Percentiles rank a stretch among this genome's conserved stretches.
These are phyloP conservation scores for Scalopus aquaticus DNA, from an alignment of 2,113 vertebrate genomes.

Conservation along the genomic window DNA sequence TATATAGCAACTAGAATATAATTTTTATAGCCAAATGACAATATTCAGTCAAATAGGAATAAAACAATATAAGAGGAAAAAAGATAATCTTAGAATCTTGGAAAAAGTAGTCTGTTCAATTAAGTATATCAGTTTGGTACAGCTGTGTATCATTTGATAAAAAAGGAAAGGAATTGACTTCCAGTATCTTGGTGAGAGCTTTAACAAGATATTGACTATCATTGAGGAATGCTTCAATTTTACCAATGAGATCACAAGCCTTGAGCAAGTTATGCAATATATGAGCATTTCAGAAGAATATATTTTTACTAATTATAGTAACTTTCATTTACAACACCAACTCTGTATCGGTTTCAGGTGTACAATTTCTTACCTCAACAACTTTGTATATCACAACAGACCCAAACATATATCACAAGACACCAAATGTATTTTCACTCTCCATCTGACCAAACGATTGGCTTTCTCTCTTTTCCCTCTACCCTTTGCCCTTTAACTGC, in stretches of 20 bases:
- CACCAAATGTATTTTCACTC: no score
- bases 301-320: not conserved
- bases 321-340: no score
- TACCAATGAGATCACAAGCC: not conserved
- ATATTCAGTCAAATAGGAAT: slow-evolving; percentile 54
- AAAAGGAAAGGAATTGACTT: not conserved
- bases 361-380: no score
- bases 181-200: not conserved
- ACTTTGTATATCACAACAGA: no score
- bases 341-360: no score
- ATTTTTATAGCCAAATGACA: not conserved
- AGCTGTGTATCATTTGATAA: not conserved
- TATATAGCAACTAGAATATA: not conserved
- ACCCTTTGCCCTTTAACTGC: no score
- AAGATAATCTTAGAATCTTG: not conserved
- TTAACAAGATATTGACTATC: not conserved
- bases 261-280: not conserved
- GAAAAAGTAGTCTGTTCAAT: not conserved
- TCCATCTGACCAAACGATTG: no score
- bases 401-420: no score
- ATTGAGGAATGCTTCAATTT: not conserved
- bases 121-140: no score
- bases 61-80: slow-evolving; percentile 40
- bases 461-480: no score
- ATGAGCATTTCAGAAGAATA: not conserved